A percentile compares a stretch with the other conserved stretches of the same genome.
phyloP scores from a whole-genome alignment of 2,113 vertebrate species.

The Perognathus longimembris region DNA sequence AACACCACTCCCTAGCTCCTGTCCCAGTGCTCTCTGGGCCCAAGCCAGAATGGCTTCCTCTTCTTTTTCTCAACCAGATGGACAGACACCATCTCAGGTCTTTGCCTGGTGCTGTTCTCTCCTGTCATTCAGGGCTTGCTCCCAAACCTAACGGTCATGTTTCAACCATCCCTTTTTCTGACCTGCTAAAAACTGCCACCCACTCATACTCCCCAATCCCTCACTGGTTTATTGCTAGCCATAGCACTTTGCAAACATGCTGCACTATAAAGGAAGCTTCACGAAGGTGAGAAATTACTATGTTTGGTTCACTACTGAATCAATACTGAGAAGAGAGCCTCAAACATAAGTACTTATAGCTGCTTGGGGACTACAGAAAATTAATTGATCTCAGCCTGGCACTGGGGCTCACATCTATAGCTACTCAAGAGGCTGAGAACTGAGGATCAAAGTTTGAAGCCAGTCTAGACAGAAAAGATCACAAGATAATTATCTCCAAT shows the following conservation, averaged over 20 bases:
- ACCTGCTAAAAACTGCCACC: background rate
- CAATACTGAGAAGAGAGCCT: background rate
- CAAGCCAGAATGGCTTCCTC: background rate
- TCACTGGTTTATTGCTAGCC: background rate
- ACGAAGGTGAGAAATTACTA: background rate
- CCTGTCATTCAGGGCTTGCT: background rate
- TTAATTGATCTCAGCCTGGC: background rate
- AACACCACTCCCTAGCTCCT: background rate
- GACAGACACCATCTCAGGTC: background rate
- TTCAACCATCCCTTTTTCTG: conserved; percentile 17
- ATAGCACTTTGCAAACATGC: background rate
- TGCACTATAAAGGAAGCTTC: background rate
- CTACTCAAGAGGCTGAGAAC: too few species aligned
- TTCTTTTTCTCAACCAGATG: background rate
- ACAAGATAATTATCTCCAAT: too few species aligned
- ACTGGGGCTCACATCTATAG: too few species aligned
- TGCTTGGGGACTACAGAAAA: background rate
- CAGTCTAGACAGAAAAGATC: too few species aligned
- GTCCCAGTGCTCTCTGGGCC: background rate
- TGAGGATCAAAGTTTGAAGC: too few species aligned
- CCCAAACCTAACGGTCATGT: background rate
- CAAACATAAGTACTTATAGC: background rate
- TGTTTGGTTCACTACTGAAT: conserved; percentile 6
- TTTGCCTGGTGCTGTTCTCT: background rate
- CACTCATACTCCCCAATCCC: background rate